phyloP scores from a whole-genome alignment of 2,888 invertebrate genomes.

The Priocnemis perturbator region DNA sequence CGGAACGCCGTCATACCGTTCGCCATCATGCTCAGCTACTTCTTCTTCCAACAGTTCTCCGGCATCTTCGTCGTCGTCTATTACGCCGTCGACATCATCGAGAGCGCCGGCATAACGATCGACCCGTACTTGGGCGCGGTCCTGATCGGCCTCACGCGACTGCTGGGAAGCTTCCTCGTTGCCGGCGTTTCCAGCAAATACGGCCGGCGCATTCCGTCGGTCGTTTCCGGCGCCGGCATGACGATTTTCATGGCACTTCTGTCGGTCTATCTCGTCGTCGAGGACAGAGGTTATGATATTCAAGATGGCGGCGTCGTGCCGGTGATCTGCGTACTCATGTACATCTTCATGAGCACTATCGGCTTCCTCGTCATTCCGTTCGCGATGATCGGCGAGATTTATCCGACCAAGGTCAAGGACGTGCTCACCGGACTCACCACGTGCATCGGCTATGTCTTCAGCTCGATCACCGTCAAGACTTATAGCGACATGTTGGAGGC shows the following conservation, averaged over 20 bases:
- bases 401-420: conserved; percentile 77
- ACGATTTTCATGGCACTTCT: conserved; percentile 77
- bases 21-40: conserved; percentile 75
- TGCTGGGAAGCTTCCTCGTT: conserved; percentile 74
- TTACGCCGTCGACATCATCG: conserved; percentile 77
- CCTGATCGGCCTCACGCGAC: conserved; percentile 76
- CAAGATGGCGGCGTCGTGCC: conserved; percentile 71
- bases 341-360: conserved; percentile 77
- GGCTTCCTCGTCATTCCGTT: conserved; percentile 79
- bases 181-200: conserved; percentile 76
- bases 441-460: conserved; percentile 76
- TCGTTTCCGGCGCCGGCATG: conserved; percentile 79
- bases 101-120: conserved; percentile 75
- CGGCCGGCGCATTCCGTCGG: conserved; percentile 79
- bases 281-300: conserved; percentile 58
- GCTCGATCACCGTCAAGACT: conserved; percentile 77
- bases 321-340: conserved; percentile 74
- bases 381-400: conserved; percentile 79
- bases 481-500: conserved; percentile 74
- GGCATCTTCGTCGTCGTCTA: conserved; percentile 78
- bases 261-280: conserved; percentile 73
- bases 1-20: conserved; percentile 76
- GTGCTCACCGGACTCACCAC: conserved; percentile 76
- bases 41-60: conserved; percentile 79
- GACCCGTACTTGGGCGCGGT: conserved; percentile 77